Percentiles rank a stretch among this genome's conserved stretches.
These are phyloP conservation scores for Drosophila flavopinicola DNA, from an alignment of 2,888 invertebrate genomes.

Conservation along the genomic window DNA sequence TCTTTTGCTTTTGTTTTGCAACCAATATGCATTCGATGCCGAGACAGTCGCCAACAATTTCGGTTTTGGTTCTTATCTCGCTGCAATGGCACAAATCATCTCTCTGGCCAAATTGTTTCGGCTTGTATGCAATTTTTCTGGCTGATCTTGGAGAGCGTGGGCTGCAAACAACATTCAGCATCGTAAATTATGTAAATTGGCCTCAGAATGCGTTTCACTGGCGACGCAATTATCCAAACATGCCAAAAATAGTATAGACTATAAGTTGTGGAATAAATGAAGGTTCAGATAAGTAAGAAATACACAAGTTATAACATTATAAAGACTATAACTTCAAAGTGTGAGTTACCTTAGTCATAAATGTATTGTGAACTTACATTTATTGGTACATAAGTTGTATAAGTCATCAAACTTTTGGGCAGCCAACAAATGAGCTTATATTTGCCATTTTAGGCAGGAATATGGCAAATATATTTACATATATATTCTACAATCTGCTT, in stretches of 20 bases:
- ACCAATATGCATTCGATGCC: constrained; percentile 27
- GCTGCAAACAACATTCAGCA: constrained; percentile 32
- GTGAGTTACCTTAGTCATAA: neutral
- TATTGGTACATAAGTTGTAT: too few relatives aligned
- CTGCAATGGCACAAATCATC: constrained; percentile 72
- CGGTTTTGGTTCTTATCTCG: constrained; percentile 41
- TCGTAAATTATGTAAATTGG: constrained; percentile 72
- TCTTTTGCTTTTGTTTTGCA: constrained; percentile 35
- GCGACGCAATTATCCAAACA: constrained; percentile 45
- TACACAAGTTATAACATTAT: neutral
- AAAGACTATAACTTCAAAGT: neutral
- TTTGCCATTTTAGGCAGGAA: too few relatives aligned
- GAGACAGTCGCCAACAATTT: constrained; percentile 51
- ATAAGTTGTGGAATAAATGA: constrained; percentile 1
- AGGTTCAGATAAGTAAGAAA: constrained; percentile 2
- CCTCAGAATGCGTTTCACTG: constrained; percentile 50
- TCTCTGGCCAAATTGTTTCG: constrained; percentile 43
- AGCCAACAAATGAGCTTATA: too few relatives aligned
- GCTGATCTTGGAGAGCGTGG: constrained; percentile 28
- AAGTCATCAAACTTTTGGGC: too few relatives aligned
- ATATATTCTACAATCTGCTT: too few relatives aligned
- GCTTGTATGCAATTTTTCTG: constrained; percentile 60
- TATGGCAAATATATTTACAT: too few relatives aligned
- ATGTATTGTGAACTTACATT: too few relatives aligned
- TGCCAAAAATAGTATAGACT: constrained; percentile 10